Conservation (phyloP, 2,888 invertebrate genomes). For the Clanis bilineata region DNA sequence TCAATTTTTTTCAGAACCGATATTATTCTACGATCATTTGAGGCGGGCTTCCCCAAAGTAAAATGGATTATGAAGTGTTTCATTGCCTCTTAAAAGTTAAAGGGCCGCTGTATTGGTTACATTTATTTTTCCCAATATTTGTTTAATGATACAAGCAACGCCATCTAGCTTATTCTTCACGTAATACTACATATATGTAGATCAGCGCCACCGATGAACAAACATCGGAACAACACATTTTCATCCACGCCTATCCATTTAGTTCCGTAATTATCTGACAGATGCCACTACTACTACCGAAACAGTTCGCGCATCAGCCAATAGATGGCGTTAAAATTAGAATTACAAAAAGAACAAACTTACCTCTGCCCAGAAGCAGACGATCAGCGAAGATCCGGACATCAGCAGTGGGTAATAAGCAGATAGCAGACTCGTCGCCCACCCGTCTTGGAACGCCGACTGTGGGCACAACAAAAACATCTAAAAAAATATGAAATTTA, state of each 20-base stretch:
- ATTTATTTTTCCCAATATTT: too few relatives aligned
- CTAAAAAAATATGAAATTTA: not conserved
- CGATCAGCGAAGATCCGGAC: slow-evolving; percentile 94
- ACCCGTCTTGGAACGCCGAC: slow-evolving; percentile 90
- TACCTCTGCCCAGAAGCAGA: slow-evolving; percentile 97
- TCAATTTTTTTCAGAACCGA: too few relatives aligned
- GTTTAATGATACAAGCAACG: not conserved
- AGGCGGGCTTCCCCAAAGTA: too few relatives aligned
- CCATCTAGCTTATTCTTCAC: not conserved
- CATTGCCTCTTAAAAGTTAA: too few relatives aligned
- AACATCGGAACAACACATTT: not conserved
- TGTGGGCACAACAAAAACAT: slow-evolving; percentile 54
- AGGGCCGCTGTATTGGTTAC: too few relatives aligned
- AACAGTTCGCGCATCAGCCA: not conserved
- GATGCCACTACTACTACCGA: not conserved
- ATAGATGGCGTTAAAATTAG: slow-evolving; percentile 37
- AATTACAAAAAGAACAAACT: slow-evolving; percentile 50
- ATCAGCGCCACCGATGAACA: not conserved
- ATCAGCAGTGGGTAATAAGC: slow-evolving; percentile 95
- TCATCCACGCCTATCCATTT: not conserved
- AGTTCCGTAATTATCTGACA: not conserved
- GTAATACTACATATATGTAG: not conserved
- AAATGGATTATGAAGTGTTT: too few relatives aligned
- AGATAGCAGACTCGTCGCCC: slow-evolving; percentile 93
- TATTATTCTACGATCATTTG: too few relatives aligned